A percentile compares a stretch with the other conserved stretches of the same genome.
Conservation (phyloP, 2,888 invertebrate genomes). For the Drosophila mercatorum region DNA sequence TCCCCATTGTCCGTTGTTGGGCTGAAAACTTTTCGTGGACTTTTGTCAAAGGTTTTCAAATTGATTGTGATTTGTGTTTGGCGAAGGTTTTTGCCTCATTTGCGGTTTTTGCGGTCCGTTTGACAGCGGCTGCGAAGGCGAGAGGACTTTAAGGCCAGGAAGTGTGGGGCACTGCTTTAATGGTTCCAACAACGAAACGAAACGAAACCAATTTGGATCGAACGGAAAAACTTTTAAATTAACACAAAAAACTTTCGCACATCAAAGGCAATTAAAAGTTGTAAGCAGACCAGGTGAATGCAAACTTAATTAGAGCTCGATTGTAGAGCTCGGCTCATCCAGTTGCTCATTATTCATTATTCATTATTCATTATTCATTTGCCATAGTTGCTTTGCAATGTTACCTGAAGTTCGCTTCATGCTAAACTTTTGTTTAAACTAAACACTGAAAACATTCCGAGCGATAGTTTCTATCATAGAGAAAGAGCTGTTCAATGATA, state of each 20-base stretch:
- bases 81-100: conserved; percentile 26
- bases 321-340: neutral
- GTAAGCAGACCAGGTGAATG: neutral
- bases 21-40: neutral
- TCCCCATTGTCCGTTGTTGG: neutral
- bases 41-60: conserved; percentile 11
- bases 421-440: neutral
- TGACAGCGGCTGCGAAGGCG: neutral
- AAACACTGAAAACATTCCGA: neutral
- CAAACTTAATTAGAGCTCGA: conserved; percentile 14
- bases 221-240: conserved; percentile 37
- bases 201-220: conserved; percentile 1
- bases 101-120: conserved; percentile 36
- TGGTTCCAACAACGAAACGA: neutral
- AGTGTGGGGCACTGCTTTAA: neutral
- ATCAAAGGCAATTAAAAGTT: conserved; percentile 51
- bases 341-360: neutral
- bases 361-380: neutral
- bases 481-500: neutral
- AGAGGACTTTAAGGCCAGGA: conserved; percentile 23
- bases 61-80: conserved; percentile 49
- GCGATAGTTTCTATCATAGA: neutral
- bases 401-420: neutral
- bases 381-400: no score
- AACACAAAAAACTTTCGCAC: conserved; percentile 22